Conservation (phyloP, 2,113 vertebrate species). For the Gopherus evgoodei region DNA sequence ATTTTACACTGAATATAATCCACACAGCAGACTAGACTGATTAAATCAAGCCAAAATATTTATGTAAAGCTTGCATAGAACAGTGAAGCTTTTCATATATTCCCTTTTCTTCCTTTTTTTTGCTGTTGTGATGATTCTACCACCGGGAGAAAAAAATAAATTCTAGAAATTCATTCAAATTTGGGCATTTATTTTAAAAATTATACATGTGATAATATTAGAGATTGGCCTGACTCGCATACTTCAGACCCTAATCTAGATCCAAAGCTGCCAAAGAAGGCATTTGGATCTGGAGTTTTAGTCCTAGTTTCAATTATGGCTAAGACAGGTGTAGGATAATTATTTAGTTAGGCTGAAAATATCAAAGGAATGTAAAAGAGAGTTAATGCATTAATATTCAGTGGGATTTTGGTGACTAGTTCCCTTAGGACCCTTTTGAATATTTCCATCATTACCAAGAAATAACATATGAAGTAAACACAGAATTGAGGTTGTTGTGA, state of each 20-base stretch:
- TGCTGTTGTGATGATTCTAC: background rate
- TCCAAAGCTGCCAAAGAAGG: background rate
- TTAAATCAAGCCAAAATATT: constrained; percentile 55
- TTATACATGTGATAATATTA: accelerated
- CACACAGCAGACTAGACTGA: constrained; percentile 17
- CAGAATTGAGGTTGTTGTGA: background rate
- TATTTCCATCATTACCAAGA: background rate
- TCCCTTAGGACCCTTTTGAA: background rate
- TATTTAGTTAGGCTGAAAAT: constrained; percentile 26
- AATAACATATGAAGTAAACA: background rate
- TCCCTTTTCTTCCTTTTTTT: background rate
- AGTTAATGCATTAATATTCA: background rate
- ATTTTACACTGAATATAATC: constrained; percentile 34
- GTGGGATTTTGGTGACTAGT: background rate
- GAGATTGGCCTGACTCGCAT: background rate
- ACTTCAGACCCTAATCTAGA: background rate
- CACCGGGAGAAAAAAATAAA: background rate
- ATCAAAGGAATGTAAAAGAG: background rate
- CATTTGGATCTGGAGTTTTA: background rate
- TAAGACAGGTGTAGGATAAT: background rate
- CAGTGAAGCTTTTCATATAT: background rate
- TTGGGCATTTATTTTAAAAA: background rate
- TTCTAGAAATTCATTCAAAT: background rate
- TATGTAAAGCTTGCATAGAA: constrained; percentile 26
- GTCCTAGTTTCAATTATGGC: background rate